Conservation (phyloP, 2,113 vertebrate species). For the Acrocephalus kingi region DNA sequence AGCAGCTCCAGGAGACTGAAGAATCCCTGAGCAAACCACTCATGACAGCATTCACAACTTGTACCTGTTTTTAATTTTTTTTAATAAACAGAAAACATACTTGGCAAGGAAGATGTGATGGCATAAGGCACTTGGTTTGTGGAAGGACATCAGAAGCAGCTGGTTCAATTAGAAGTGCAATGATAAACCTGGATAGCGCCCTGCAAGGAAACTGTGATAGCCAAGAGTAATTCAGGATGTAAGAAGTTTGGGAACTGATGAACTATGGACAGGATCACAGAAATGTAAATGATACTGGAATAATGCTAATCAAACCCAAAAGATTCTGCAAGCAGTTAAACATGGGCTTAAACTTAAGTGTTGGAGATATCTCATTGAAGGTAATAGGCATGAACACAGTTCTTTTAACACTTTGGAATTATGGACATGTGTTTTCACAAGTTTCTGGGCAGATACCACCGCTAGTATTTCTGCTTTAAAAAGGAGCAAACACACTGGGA, state of each 20-base stretch:
- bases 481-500: background rate
- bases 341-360: background rate
- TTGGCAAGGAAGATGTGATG: background rate
- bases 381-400: background rate
- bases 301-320: background rate
- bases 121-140: background rate
- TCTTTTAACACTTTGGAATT: background rate
- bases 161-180: background rate
- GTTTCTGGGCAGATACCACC: background rate
- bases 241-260: background rate
- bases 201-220: background rate
- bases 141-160: background rate
- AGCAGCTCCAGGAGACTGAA: background rate
- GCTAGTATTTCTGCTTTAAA: background rate
- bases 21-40: background rate
- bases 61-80: background rate
- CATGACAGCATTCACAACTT: background rate
- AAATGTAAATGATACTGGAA: background rate
- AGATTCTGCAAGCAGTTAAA: background rate
- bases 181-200: background rate
- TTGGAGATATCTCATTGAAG: background rate
- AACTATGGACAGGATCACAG: background rate
- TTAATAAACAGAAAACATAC: background rate
- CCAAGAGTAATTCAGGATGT: background rate
- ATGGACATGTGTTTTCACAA: background rate